Evolutionary conservation across 2,113 vertebrate species (phyloP).

Genomic region (Phylloscopus whistleri): DNA sequence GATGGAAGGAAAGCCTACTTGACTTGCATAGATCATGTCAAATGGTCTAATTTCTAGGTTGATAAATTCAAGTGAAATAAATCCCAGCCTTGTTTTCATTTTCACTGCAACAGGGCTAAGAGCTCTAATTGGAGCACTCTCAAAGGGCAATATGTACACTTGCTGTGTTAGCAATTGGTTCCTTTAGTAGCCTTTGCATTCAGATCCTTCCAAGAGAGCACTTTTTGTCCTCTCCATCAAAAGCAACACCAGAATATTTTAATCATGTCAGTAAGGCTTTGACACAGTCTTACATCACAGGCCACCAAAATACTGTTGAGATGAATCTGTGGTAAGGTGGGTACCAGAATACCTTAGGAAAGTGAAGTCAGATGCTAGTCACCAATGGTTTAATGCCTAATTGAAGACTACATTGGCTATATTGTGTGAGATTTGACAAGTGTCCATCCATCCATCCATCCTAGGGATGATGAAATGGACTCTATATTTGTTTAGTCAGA

Average conservation of each 20-base stretch:
- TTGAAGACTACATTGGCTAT: not conserved
- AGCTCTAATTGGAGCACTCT: not conserved
- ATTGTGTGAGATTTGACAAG: not conserved
- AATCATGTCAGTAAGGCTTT: not conserved
- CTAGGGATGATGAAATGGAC: not conserved
- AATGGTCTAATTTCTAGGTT: not conserved
- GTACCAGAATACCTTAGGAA: not conserved
- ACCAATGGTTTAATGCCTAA: not conserved
- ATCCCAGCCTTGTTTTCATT: not conserved
- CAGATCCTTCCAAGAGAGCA: not conserved
- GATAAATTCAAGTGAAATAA: not conserved
- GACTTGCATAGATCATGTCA: not conserved
- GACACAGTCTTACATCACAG: not conserved
- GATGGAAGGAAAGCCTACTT: not conserved
- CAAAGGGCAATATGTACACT: not conserved
- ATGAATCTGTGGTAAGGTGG: not conserved
- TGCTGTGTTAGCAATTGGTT: not conserved
- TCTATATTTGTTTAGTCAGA: not conserved
- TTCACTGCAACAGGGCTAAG: not conserved
- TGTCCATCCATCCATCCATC: not conserved
- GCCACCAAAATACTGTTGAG: not conserved
- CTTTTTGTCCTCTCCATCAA: not conserved
- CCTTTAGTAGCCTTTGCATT: slow-evolving; percentile 15
- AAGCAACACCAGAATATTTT: not conserved
- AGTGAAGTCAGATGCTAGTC: not conserved